These are phyloP conservation scores for Hymenochirus boettgeri DNA, from an alignment of 2,113 vertebrate species.

Conservation along the genomic window DNA sequence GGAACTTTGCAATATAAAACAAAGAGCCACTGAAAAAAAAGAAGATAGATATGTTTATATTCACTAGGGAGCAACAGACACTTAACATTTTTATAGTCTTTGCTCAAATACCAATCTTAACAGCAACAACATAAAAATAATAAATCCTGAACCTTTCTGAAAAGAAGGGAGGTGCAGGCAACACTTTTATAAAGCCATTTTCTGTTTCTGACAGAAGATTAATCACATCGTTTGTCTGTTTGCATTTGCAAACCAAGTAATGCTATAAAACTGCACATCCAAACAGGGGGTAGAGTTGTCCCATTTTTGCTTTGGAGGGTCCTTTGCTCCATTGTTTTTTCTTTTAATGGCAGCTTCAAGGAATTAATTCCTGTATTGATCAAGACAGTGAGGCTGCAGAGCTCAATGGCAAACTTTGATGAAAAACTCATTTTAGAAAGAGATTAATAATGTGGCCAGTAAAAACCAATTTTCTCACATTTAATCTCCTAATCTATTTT, in stretches of 20 bases:
- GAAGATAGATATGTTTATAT: background rate
- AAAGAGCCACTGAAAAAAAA: background rate
- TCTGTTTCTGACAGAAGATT: conserved; percentile 25
- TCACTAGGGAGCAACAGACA: background rate
- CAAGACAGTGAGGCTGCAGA: conserved; percentile 47
- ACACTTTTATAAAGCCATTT: conserved; percentile 27
- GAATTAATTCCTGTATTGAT: conserved; percentile 60
- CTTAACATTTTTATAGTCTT: background rate
- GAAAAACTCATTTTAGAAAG: conserved; percentile 67
- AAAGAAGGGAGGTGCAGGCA: conserved; percentile 12
- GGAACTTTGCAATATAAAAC: background rate
- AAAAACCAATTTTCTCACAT: conserved; percentile 73
- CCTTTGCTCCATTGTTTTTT: no score
- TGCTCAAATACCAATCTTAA: background rate
- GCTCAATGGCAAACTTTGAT: conserved; percentile 62
- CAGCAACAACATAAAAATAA: background rate
- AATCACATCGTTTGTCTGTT: conserved; percentile 33
- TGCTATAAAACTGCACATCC: conserved; percentile 33
- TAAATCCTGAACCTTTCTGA: background rate
- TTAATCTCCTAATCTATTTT: conserved; percentile 83
- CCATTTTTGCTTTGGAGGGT: conserved; percentile 44
- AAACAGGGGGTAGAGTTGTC: conserved; percentile 19
- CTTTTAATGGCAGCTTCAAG: conserved; percentile 44
- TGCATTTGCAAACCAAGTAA: conserved; percentile 33
- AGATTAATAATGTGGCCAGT: conserved; percentile 70